A percentile compares a stretch with the other conserved stretches of the same genome.
Evolutionary conservation across 2,113 vertebrate species (phyloP).

Genomic region (Oryzias woworae): DNA sequence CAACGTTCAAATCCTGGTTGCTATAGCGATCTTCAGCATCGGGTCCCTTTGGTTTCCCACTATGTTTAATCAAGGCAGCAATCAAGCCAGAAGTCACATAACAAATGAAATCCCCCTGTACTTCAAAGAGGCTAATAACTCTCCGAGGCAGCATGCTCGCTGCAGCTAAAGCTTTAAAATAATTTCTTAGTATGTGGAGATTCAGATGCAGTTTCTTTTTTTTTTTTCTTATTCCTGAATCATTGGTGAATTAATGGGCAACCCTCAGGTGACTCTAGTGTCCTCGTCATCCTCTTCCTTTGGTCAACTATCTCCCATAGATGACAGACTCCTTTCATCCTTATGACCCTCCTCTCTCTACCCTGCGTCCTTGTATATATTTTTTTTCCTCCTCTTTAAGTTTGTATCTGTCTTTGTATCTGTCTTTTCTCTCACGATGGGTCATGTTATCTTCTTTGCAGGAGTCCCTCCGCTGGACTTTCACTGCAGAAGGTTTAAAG

Average conservation of each 20-base stretch:
- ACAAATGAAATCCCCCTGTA: neutral
- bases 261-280: constrained; percentile 50
- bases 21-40: neutral
- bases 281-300: constrained; percentile 36
- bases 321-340: constrained; percentile 70
- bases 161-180: constrained; percentile 8
- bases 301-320: constrained; percentile 40
- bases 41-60: neutral
- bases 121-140: constrained; percentile 26
- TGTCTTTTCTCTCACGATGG: constrained; percentile 43
- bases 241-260: constrained; percentile 69
- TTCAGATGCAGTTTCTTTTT: constrained; percentile 4
- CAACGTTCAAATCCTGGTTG: neutral
- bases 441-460: constrained; percentile 73
- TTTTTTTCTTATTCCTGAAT: constrained; percentile 38
- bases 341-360: constrained; percentile 52
- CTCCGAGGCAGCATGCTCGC: neutral
- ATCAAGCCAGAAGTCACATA: constrained; percentile 9
- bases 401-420: neutral
- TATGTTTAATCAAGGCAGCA: neutral
- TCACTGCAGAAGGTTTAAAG: constrained; percentile 77
- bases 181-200: constrained; percentile 6
- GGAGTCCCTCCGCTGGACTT: constrained; percentile 69
- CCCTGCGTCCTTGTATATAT: constrained; percentile 25
- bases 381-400: constrained; percentile 4